Evolutionary conservation across 2,888 invertebrate species (phyloP).

Genomic region (Eupithecia subumbrata): DNA sequence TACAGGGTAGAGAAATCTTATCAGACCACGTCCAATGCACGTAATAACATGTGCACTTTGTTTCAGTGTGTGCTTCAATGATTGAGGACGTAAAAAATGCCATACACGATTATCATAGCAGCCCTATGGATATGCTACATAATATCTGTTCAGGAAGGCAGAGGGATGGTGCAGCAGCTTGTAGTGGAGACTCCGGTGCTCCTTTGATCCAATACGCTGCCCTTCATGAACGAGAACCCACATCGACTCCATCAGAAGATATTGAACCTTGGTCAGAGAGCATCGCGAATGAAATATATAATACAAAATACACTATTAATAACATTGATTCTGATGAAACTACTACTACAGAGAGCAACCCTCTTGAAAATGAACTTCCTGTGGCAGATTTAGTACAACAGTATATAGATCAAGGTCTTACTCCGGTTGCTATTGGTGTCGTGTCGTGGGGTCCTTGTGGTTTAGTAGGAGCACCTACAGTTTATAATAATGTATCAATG

Average conservation of each 20-base stretch:
- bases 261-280: slow-evolving; percentile 5
- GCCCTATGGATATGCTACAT: slow-evolving; percentile 42
- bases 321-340: slow-evolving; percentile 1
- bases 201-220: slow-evolving; percentile 69
- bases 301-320: not conserved
- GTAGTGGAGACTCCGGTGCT: slow-evolving; percentile 84
- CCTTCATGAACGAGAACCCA: slow-evolving; percentile 40
- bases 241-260: slow-evolving; percentile 25
- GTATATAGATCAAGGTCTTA: slow-evolving; percentile 39
- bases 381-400: slow-evolving; percentile 31
- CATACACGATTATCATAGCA: slow-evolving; percentile 48
- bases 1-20: too few relatives aligned
- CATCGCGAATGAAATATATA: not conserved
- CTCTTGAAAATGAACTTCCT: slow-evolving; percentile 16
- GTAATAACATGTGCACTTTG: not conserved
- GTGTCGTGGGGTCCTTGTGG: slow-evolving; percentile 86
- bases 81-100: not conserved
- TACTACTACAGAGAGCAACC: slow-evolving; percentile 3
- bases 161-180: slow-evolving; percentile 71
- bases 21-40: too few relatives aligned
- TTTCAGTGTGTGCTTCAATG: not conserved
- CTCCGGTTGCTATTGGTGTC: slow-evolving; percentile 75
- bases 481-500: slow-evolving; percentile 79
- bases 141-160: slow-evolving; percentile 82
- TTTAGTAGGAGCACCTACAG: slow-evolving; percentile 76